Conservation (phyloP, 2,113 vertebrate genomes). For the Phrynosoma platyrhinos region DNA sequence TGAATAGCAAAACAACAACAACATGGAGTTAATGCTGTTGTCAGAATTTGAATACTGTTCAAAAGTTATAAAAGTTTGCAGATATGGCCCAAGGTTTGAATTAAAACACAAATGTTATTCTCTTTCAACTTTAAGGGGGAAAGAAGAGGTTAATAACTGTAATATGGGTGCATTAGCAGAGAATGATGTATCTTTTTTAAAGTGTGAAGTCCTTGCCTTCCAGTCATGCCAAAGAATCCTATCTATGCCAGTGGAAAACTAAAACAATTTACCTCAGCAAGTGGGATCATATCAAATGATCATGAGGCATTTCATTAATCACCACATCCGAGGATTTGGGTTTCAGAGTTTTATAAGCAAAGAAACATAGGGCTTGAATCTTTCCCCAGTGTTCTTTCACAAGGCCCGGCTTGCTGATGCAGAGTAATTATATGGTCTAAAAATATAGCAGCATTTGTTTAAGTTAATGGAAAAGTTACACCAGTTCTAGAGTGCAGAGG, state of each 20-base stretch:
- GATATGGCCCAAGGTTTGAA: constrained; percentile 32
- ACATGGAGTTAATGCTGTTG: constrained; percentile 49
- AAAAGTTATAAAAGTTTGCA: constrained; percentile 39
- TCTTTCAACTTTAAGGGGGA: constrained; percentile 64
- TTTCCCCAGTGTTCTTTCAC: constrained; percentile 71
- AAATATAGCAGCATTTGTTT: constrained; percentile 83
- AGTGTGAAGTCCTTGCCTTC: constrained; percentile 67
- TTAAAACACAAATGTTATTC: constrained; percentile 54
- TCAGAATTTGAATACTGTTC: not conserved
- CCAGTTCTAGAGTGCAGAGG: constrained; percentile 68
- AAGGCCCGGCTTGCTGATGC: constrained; percentile 77
- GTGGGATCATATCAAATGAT: constrained; percentile 73
- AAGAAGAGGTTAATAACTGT: constrained; percentile 58
- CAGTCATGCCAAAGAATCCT: constrained; percentile 69
- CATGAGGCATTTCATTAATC: constrained; percentile 77
- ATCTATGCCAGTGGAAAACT: constrained; percentile 76
- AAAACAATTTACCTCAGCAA: constrained; percentile 76
- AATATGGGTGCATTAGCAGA: constrained; percentile 53
- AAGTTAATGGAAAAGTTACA: constrained; percentile 76
- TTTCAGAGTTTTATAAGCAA: constrained; percentile 78
- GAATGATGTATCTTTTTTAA: constrained; percentile 65
- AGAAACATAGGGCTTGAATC: constrained; percentile 68
- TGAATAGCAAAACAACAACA: constrained; percentile 56
- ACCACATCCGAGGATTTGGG: constrained; percentile 75
- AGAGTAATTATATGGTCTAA: constrained; percentile 81